Evolutionary conservation across 2,888 invertebrate species (phyloP).

Genomic region (Microplitis deprimator): DNA sequence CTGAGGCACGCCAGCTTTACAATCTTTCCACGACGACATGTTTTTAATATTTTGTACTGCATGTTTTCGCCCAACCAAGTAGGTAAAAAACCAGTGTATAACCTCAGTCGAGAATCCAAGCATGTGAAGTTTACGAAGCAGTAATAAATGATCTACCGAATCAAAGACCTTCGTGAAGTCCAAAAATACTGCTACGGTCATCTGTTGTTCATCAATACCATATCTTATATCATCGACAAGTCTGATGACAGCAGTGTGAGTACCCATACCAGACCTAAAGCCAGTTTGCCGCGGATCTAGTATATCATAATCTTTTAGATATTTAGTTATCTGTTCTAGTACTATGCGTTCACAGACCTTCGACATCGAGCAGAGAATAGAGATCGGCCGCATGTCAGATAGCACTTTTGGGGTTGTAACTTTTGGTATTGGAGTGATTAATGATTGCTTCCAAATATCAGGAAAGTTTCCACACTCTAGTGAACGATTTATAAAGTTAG

Average conservation of each 20-base stretch:
- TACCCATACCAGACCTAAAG: slow-evolving; percentile 24
- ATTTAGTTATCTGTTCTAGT: neutral
- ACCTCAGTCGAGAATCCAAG: neutral
- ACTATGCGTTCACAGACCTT: neutral
- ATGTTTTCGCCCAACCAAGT: slow-evolving; percentile 6
- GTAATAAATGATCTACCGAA: neutral
- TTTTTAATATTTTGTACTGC: slow-evolving; percentile 25
- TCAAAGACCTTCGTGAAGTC: slow-evolving; percentile 34
- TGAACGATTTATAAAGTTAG: neutral
- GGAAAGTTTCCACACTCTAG: neutral
- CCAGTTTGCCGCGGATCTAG: slow-evolving; percentile 11
- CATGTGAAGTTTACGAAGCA: neutral
- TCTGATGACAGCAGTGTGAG: slow-evolving; percentile 30
- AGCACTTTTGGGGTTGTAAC: neutral
- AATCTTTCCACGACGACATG: slow-evolving; percentile 10
- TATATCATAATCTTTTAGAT: neutral
- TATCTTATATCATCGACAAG: slow-evolving; percentile 25
- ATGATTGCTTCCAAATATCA: neutral
- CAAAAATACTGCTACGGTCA: slow-evolving; percentile 21
- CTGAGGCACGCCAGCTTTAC: slow-evolving; percentile 29
- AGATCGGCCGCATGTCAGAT: neutral
- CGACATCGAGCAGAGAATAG: neutral
- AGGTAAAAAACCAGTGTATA: slow-evolving; percentile 14
- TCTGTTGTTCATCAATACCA: neutral
- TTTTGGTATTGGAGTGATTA: neutral